Base-by-base conservation (phyloP, 2,888 invertebrate species). In the Phorcus lineatus region DNA sequence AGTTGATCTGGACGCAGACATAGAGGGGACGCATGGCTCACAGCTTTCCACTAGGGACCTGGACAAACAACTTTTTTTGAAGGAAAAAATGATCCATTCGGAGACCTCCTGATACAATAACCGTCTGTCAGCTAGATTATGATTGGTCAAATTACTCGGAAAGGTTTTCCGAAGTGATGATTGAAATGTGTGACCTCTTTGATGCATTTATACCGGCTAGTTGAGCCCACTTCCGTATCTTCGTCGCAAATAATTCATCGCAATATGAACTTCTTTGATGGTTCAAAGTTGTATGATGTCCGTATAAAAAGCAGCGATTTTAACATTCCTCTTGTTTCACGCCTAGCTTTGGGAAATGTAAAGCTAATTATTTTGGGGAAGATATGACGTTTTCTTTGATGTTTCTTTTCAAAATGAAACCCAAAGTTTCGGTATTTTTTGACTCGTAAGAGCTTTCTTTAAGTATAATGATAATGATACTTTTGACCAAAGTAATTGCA, bases 241-340 rank as follows among this genome's bases (percentile, higher is more conserved):
- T 19, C 36, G 47, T 47, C 13, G 47, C 47, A 47, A 47, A 47
- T 47, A 47, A 47, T 47, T 47, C 47, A 47, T 47, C 47, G 70
- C 70, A 70, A 57, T 31, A 70, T 36, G 70, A 36, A 36, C 70
- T 70, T 70, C 70, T 70, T 70, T 70, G 70, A 70, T 70, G 70
- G 70, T 40, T 19, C 19, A 40, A 36, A 70, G 31, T 31, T 36
- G 16, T 31, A 40, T 70, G 70, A 36, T 47, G 47, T 47, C 47
- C 47, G 47, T 47, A 47, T 47, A 47, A 47, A 47, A 47, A 47
- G 47, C 47, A 4, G 47, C 47, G 47, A 47, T 47, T 47, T 47
- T 4, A 47, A 47, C 47, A 47, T 47, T 47, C 47, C 47, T 47
- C 47, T 47, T 47, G 47, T 47, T 47, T 47, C 47, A 47, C 47